Base-by-base conservation (phyloP, 2,888 invertebrate species). In the Drosophila formosana region DNA sequence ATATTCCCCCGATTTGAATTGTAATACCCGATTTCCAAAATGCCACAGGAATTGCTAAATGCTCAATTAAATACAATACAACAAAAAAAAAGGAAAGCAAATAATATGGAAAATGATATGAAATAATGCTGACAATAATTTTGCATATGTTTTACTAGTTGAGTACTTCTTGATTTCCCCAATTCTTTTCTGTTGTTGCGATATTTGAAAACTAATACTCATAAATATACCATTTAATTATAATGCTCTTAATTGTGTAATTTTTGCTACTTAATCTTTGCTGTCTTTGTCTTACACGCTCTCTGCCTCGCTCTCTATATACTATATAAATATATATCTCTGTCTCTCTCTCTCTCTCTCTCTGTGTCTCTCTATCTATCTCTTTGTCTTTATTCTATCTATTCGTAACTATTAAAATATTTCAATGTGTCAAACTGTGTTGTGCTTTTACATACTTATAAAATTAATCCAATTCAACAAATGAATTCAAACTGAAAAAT, bases 391-490 rank as follows among this genome's bases (percentile, higher is more conserved):
- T 55, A 18, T 50, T 60, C 61, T 77, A 75, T 70, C 66, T 66
- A 72, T 55, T 76, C 41, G 55, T 76, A 75, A 57, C 58, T 70
- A 75, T 70, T 76, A 61, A 78, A 66, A 80, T 83, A 84, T 79
- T 79, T 88, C 72, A 71, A 87, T 86, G 88, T 86, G 85, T 87
- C 88, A 82, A 84, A 86, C 82, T 86, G 76, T 89, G 88, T 89
- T 87, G 88, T 89, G 89, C 89, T 89, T 86, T 84, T 73, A 87
- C 80, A 80, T 75, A 82, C 58, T 46, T 75, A 67, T 66, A 77
- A 68, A 72, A 65, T 53, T 75, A 67, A 80, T 75, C 58, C 41
- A 66, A 64, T 64, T 28, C 49, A 64, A 64, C 57, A 57, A 71
- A 4, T 30, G 8, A 23, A 30, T 30, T 39, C 26, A 56, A 43